phyloP scores from a whole-genome alignment of 2,113 vertebrate genomes.

The Tonatia bakeri region DNA sequence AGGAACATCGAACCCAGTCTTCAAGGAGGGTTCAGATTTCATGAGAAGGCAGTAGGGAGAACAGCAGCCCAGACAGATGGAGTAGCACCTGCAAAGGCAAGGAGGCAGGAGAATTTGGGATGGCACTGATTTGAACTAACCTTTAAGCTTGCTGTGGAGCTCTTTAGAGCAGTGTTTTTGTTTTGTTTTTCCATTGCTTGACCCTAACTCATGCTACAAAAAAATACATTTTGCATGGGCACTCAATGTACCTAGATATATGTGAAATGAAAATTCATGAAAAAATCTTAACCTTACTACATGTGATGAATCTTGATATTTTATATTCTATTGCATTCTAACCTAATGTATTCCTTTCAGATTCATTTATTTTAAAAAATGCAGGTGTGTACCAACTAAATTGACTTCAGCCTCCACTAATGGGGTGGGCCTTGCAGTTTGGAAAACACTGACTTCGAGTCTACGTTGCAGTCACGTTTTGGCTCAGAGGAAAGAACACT shows the following conservation, averaged over 20 bases:
- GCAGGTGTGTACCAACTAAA: not conserved
- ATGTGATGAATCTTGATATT: not conserved
- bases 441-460: not conserved
- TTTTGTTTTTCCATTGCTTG: not conserved
- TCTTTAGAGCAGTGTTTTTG: not conserved
- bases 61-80: too few species aligned
- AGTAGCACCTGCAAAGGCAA: fast-evolving
- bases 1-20: not conserved
- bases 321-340: not conserved
- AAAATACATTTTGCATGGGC: not conserved
- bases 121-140: not conserved
- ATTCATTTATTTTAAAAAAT: not conserved
- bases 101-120: not conserved
- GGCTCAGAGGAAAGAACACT: not conserved
- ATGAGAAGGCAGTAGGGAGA: not conserved
- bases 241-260: not conserved
- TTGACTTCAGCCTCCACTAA: not conserved
- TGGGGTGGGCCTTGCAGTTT: not conserved
- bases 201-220: not conserved
- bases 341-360: not conserved
- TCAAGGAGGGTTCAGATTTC: not conserved
- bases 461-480: not conserved
- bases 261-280: not conserved
- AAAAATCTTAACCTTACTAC: not conserved
- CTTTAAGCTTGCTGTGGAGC: not conserved